Conservation (phyloP, 2,888 invertebrate genomes). For the Pelosia muscerda region DNA sequence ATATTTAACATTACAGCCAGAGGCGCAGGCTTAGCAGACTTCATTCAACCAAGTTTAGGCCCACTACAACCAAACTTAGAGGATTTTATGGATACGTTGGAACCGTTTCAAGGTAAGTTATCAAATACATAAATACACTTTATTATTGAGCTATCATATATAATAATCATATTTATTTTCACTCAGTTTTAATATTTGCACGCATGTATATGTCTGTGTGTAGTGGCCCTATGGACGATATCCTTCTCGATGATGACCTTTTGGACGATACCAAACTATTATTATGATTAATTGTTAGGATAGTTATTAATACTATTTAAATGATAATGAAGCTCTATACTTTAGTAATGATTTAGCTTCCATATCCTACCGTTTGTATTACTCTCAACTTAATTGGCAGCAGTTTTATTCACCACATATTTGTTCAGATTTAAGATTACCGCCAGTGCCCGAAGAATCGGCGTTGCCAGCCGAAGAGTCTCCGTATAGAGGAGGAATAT, state of each 20-base stretch:
- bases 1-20: constrained; percentile 87
- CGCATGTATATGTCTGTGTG: no score
- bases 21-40: constrained; percentile 96
- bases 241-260: no score
- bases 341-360: background rate
- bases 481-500: constrained; percentile 80
- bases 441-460: constrained; percentile 88
- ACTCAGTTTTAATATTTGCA: no score
- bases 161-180: no score
- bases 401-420: background rate
- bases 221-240: no score
- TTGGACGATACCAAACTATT: no score
- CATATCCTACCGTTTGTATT: no score
- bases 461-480: constrained; percentile 82
- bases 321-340: background rate
- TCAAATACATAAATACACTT: background rate
- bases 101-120: constrained; percentile 92
- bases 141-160: no score
- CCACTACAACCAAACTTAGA: constrained; percentile 98
- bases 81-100: constrained; percentile 96
- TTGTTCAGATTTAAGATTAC: constrained; percentile 81
- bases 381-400: background rate
- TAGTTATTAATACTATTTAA: no score
- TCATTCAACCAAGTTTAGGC: constrained; percentile 99
- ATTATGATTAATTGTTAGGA: no score